These are phyloP conservation scores for Trialeurodes vaporariorum DNA, from an alignment of 1,140 invertebrate species.

Conservation along the genomic window DNA sequence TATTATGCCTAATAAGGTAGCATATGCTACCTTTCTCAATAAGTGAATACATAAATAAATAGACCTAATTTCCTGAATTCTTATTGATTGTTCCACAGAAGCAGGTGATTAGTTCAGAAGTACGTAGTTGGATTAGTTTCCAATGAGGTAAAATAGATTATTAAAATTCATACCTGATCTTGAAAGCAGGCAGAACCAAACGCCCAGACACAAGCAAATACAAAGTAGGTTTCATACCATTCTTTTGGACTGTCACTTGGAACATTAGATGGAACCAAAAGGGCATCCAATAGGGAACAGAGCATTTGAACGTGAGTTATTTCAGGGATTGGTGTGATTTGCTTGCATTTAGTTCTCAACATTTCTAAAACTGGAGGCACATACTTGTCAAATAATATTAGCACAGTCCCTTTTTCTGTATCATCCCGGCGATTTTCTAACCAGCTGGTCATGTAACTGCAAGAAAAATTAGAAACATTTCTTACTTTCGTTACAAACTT, in stretches of 20 bases:
- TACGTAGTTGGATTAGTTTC: no score
- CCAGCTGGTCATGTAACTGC: constrained; percentile 66
- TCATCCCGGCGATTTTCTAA: constrained; percentile 64
- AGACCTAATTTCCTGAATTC: no score
- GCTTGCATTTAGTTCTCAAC: constrained; percentile 67
- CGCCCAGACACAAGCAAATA: constrained; percentile 83
- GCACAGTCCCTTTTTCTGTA: constrained; percentile 64
- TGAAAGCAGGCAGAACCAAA: constrained; percentile 85
- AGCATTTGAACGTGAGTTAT: constrained; percentile 84
- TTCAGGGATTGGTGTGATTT: constrained; percentile 82
- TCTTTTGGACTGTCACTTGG: constrained; percentile 81
- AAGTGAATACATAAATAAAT: no score
- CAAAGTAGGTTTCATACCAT: constrained; percentile 89
- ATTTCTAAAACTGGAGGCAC: constrained; percentile 74
- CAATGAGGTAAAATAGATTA: no score
- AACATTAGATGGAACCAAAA: constrained; percentile 66
- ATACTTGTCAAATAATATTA: constrained; percentile 89
- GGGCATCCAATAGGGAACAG: constrained; percentile 76
- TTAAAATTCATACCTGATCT: constrained; percentile 60
- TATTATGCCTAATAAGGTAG: no score
- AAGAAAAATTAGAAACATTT: constrained; percentile 7
- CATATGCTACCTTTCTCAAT: no score
- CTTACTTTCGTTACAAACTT: no score
- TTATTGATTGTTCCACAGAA: no score
- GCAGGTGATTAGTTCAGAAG: no score